Evolutionary conservation across 2,113 vertebrate species (phyloP).

Genomic region (Tachysurus fulvidraco): DNA sequence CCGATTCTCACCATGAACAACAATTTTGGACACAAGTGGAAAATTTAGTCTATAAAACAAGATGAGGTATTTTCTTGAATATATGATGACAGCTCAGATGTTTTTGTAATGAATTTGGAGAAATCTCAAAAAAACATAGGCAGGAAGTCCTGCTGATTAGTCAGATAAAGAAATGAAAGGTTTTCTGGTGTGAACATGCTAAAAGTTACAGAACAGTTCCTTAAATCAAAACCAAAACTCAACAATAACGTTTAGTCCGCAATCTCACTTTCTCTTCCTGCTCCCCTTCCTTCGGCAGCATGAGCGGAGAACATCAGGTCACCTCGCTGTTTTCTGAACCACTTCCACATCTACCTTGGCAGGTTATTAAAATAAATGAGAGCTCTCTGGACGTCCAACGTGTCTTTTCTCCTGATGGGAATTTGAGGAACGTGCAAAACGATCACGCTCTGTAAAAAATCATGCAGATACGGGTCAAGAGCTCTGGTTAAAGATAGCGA

Average conservation of each 20-base stretch:
- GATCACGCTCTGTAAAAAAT: constrained; percentile 66
- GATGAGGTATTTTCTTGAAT: no score
- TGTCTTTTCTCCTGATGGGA: constrained; percentile 85
- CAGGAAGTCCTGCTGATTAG: neutral
- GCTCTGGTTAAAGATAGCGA: neutral
- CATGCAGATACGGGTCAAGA: constrained; percentile 58
- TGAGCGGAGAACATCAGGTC: constrained; percentile 64
- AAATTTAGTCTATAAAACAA: no score
- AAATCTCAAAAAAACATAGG: no score
- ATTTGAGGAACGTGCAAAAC: constrained; percentile 85
- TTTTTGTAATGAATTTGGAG: no score
- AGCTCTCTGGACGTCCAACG: constrained; percentile 78
- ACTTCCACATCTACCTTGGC: constrained; percentile 95
- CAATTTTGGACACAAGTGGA: no score
- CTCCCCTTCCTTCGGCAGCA: neutral
- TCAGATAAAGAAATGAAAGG: neutral
- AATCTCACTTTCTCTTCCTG: neutral
- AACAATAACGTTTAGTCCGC: neutral
- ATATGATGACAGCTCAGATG: no score
- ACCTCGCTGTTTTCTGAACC: constrained; percentile 85
- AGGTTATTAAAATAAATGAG: constrained; percentile 99
- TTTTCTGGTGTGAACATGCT: no score
- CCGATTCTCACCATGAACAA: no score
- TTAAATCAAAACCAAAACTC: no score
- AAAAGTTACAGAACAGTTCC: no score